Percentiles rank a stretch among this genome's conserved stretches.
These are phyloP conservation scores for Linnaemya tessellans DNA, from an alignment of 2,888 invertebrate genomes.

Conservation along the genomic window DNA sequence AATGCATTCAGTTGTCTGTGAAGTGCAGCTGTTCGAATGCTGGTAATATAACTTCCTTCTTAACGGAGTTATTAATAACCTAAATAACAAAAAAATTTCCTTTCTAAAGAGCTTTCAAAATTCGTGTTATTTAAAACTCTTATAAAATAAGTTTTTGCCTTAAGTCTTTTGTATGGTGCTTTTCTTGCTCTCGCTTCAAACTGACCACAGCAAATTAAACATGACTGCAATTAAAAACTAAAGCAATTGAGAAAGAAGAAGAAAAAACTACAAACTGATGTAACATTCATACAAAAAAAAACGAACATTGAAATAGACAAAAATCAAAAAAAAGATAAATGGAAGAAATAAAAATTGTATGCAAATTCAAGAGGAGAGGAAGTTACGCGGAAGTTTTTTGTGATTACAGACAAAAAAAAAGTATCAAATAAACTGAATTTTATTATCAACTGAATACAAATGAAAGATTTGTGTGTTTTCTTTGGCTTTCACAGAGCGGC, in stretches of 20 bases:
- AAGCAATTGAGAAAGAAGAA: conserved; percentile 3
- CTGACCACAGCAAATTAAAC: conserved; percentile 42
- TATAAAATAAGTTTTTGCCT: conserved; percentile 36
- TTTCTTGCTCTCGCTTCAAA: not conserved
- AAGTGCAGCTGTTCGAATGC: not conserved
- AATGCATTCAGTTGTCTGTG: not conserved
- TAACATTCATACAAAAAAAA: conserved; percentile 1
- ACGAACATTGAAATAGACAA: not conserved
- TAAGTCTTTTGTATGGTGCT: conserved; percentile 39
- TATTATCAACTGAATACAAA: conserved; percentile 27
- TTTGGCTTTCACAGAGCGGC: conserved; percentile 12
- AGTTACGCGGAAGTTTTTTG: conserved; percentile 71
- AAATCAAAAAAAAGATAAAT: not conserved
- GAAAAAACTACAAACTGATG: not conserved
- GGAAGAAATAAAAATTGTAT: conserved; percentile 24
- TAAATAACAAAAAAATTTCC: conserved; percentile 11
- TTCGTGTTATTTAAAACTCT: not conserved
- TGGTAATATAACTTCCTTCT: conserved; percentile 17
- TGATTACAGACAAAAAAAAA: conserved; percentile 37
- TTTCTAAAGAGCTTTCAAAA: conserved; percentile 10
- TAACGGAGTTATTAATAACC: conserved; percentile 15
- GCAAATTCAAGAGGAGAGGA: conserved; percentile 64
- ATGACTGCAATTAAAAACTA: conserved; percentile 41
- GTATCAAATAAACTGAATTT: conserved; percentile 37
- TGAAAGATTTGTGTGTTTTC: conserved; percentile 2